Conservation (phyloP, 2,113 vertebrate genomes). For the Chaetodon auriga region DNA sequence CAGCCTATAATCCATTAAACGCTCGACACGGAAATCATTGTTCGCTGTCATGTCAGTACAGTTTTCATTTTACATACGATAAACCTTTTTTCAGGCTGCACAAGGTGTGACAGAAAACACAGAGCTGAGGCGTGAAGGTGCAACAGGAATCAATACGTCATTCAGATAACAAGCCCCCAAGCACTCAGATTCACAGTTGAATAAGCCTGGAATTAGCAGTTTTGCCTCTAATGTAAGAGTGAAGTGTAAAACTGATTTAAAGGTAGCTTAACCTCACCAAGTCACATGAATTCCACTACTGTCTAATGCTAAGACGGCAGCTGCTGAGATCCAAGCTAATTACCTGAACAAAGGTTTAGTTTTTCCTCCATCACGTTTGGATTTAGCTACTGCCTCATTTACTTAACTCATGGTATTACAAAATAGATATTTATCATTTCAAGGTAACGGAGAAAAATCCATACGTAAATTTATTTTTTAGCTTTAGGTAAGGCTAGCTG, state of each 20-base stretch:
- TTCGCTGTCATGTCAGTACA: not conserved
- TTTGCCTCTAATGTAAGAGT: slow-evolving; percentile 26
- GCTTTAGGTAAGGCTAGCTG: too few species aligned
- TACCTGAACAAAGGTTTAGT: not conserved
- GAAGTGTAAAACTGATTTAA: slow-evolving; percentile 6
- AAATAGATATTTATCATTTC: too few species aligned
- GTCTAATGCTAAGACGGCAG: not conserved
- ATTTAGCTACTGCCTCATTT: not conserved
- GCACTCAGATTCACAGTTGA: slow-evolving; percentile 33
- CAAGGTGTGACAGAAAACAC: slow-evolving; percentile 39
- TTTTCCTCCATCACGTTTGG: too few species aligned
- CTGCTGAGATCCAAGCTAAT: not conserved
- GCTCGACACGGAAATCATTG: slow-evolving; percentile 29
- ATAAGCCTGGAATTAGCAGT: slow-evolving; percentile 32
- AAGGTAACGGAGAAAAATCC: too few species aligned
- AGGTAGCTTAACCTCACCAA: not conserved
- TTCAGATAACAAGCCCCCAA: slow-evolving; percentile 40
- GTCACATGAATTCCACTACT: not conserved
- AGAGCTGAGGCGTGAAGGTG: slow-evolving; percentile 26
- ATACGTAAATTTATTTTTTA: not conserved
- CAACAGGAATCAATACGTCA: slow-evolving; percentile 49
- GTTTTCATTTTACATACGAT: slow-evolving; percentile 20
- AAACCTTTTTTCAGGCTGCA: slow-evolving; percentile 47
- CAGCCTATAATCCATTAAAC: slow-evolving; percentile 21
- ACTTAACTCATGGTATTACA: not conserved